Conservation (phyloP, 2,113 vertebrate species). For the Steatornis caripensis region DNA sequence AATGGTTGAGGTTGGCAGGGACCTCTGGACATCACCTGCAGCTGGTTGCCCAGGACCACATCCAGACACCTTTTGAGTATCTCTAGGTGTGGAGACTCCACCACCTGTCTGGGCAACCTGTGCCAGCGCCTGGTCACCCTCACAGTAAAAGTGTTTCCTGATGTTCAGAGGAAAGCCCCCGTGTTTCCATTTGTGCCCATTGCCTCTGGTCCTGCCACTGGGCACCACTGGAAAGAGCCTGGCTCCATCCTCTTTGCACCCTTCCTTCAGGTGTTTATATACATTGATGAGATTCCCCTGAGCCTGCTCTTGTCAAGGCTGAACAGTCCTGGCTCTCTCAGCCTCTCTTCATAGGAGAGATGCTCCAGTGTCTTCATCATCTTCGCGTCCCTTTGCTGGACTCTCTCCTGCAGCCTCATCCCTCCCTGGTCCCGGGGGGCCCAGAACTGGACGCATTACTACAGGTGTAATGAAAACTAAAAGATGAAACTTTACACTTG, state of each 20-base stretch:
- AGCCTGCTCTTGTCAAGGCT: neutral
- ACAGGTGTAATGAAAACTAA: neutral
- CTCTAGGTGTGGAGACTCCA: neutral
- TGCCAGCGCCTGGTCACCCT: neutral
- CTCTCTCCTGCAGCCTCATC: neutral
- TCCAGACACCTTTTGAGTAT: neutral
- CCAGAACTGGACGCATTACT: neutral
- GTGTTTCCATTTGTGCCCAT: neutral
- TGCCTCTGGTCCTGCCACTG: neutral
- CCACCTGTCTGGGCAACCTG: neutral
- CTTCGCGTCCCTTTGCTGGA: accelerated
- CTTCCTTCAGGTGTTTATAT: neutral
- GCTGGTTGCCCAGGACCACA: neutral
- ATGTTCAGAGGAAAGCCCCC: neutral
- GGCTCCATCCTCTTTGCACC: accelerated
- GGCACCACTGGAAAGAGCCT: neutral
- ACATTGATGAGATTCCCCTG: neutral
- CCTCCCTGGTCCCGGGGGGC: neutral
- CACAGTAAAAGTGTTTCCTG: neutral
- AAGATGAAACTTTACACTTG: neutral
- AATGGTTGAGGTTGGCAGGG: neutral
- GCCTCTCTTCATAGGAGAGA: neutral
- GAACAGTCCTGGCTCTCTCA: neutral
- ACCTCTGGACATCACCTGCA: neutral
- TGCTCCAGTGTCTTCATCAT: neutral